Base-by-base conservation (phyloP, 2,113 vertebrate genomes). In the Trematocara stigmaticum region DNA sequence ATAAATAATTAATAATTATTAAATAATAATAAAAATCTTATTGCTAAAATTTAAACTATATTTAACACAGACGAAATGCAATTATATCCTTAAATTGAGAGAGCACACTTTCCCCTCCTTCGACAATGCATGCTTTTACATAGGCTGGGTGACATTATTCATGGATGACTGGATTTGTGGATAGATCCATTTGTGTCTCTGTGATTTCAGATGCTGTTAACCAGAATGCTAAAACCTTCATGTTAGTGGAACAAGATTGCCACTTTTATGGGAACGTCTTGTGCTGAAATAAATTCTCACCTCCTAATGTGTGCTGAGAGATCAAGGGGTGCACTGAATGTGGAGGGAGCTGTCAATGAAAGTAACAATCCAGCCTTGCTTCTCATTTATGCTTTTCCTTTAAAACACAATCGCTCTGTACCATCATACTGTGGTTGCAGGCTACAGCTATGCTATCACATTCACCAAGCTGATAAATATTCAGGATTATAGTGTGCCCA, bases 181-280 rank as follows among this genome's bases (percentile, higher is more conserved):
- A 83, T 6, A 82, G 84, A 86, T 69, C 88, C 86, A 93, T 93
- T 95, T 93, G 87, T 15, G 89, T 91, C 87, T 89, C 66, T 93
- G 86, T 92, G 91, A 93, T 94, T 93, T 92, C 69, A 79, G 81
- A 71, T 86, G 92, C 89, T 61, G 86, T 89, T 92, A 91, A 40
- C 82, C 89, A 84, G 74, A 84, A 89, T 69, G 81, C 85, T 92
- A 81, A 93, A 94, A 90, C 91, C 90, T 92, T 93, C 84, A 93
- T 86, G 78, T 74, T 76, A 66, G 84, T 81, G 38, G 52, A 91
- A 78, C 79, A 86, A 89, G 85, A 94, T 83, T 94, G 87, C 82
- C 90, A 91, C 85, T 84, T 91, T 94, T 89, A 89, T 92, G 87
- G 64, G 88, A 86, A 90, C 87, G 88, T 85, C 88, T 89, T 89